phyloP scores from a whole-genome alignment of 2,888 invertebrate genomes.

The Platycheirus albimanus region DNA sequence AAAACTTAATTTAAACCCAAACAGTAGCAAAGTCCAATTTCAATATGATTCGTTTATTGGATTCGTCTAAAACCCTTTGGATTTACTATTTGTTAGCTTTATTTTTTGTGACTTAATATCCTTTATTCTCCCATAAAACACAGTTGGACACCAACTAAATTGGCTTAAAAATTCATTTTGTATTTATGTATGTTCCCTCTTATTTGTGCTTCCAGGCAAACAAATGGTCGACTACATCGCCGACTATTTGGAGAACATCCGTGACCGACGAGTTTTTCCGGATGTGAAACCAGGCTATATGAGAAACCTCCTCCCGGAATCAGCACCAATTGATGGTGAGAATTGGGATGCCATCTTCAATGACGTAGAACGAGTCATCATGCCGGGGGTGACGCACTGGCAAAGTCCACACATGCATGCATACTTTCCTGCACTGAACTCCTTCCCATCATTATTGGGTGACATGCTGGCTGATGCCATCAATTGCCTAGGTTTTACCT shows the following conservation, averaged over 20 bases:
- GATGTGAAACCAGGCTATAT: slow-evolving; percentile 97
- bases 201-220: slow-evolving; percentile 88
- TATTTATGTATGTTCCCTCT: too few relatives aligned
- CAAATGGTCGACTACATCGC: slow-evolving; percentile 99
- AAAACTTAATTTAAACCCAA: too few relatives aligned
- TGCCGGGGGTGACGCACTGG: slow-evolving; percentile 93
- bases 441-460: slow-evolving; percentile 95
- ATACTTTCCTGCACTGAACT: slow-evolving; percentile 97
- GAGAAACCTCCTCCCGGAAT: slow-evolving; percentile 91
- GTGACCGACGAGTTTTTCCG: slow-evolving; percentile 95
- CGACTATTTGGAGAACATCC: slow-evolving; percentile 96
- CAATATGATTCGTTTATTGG: slow-evolving; percentile 43
- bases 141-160: slow-evolving; percentile 40
- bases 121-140: slow-evolving; percentile 50
- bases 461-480: slow-evolving; percentile 98
- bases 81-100: background rate
- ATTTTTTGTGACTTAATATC: slow-evolving; percentile 61
- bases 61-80: slow-evolving; percentile 40
- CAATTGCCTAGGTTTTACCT: slow-evolving; percentile 97
- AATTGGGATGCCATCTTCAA: slow-evolving; percentile 95
- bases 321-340: slow-evolving; percentile 94
- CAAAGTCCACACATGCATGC: slow-evolving; percentile 99
- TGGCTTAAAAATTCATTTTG: slow-evolving; percentile 37
- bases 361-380: slow-evolving; percentile 96
- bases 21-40: background rate